Base-by-base conservation (phyloP, 2,797 vertebrate genomes). In the Sebastes minor region DNA sequence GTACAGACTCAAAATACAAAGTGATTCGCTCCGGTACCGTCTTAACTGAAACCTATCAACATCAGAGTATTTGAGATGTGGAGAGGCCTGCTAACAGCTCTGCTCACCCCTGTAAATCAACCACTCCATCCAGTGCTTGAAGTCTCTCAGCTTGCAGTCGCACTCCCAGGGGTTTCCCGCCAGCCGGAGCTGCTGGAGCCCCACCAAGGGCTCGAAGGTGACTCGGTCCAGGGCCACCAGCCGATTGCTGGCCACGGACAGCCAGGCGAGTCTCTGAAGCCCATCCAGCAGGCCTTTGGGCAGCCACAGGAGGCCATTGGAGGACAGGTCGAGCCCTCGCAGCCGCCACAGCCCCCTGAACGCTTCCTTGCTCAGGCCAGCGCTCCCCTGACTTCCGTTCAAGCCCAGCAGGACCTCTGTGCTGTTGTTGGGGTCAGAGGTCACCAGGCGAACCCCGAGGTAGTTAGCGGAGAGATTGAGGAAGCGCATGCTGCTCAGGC, bases 121-220 rank as follows among this genome's bases (percentile, higher is more conserved):
- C 98, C 98, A 99, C 91, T 99, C 98, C 94, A 99, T 96, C 98
- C 98, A 99, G 92, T 97, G 96, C 88, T 97, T 99, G 95, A 99
- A 97, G 73, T 97, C 97, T 20, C 97, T 95, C 69, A 99, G 94
- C 84, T 95, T 97, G 92, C 98, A 99, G 92, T 97, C 97, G 0
- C 98, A 99, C 68, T 97, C 97, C 98, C 98, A 99, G 56, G 96
- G 97, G 79, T 99, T 99, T 32, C 97, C 97, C 6, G 95, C 95
- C 3, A 99, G 94, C 76, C 95, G 96, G 46, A 99, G 96, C 4
- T 95, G 93, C 93, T 96, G 96, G 33, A 99, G 95, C 65, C 91
- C 95, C n/a, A 89, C 91, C 5, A 99, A 92, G 0, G 97, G 97
- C 89, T 99, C 97, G 1, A 99, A 97, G 11, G 96, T 96, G 70